These are phyloP conservation scores for Pemphredon lugubris DNA, from an alignment of 2,888 invertebrate species.

Conservation along the genomic window DNA sequence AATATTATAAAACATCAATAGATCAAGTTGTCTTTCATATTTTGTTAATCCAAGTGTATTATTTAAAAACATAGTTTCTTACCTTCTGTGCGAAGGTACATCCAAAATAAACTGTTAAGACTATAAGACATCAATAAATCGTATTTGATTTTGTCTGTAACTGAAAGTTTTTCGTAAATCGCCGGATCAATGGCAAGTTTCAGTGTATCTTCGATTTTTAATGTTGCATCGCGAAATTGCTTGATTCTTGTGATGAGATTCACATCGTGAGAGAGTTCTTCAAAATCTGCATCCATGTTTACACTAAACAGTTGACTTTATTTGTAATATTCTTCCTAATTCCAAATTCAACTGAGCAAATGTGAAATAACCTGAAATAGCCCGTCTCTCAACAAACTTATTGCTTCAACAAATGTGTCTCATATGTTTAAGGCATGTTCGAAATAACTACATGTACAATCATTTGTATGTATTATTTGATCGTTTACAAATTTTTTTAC, in stretches of 20 bases:
- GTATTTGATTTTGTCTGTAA: slow-evolving; percentile 76
- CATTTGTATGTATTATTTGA: too few relatives aligned
- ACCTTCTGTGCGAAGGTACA: slow-evolving; percentile 78
- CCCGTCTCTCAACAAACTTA: too few relatives aligned
- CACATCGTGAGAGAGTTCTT: slow-evolving; percentile 73
- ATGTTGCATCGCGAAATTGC: slow-evolving; percentile 66
- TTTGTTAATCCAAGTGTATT: too few relatives aligned
- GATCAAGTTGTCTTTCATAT: neutral
- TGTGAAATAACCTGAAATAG: too few relatives aligned
- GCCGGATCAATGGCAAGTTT: slow-evolving; percentile 67
- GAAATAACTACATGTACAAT: too few relatives aligned
- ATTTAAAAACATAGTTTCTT: too few relatives aligned
- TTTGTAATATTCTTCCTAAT: neutral
- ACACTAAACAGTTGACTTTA: neutral
- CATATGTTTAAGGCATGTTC: too few relatives aligned
- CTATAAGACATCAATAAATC: slow-evolving; percentile 77
- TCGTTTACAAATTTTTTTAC: too few relatives aligned
- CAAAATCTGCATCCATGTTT: slow-evolving; percentile 71
- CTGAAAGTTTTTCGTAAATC: slow-evolving; percentile 74
- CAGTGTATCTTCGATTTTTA: slow-evolving; percentile 70
- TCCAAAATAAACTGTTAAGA: slow-evolving; percentile 79
- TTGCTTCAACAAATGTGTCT: too few relatives aligned
- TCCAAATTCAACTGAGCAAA: too few relatives aligned
- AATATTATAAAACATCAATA: neutral
- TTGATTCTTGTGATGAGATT: slow-evolving; percentile 69